Percentiles rank a stretch among this genome's conserved stretches.
Conservation (phyloP, 2,797 vertebrate species). For the Synaphobranchus kaupii region DNA sequence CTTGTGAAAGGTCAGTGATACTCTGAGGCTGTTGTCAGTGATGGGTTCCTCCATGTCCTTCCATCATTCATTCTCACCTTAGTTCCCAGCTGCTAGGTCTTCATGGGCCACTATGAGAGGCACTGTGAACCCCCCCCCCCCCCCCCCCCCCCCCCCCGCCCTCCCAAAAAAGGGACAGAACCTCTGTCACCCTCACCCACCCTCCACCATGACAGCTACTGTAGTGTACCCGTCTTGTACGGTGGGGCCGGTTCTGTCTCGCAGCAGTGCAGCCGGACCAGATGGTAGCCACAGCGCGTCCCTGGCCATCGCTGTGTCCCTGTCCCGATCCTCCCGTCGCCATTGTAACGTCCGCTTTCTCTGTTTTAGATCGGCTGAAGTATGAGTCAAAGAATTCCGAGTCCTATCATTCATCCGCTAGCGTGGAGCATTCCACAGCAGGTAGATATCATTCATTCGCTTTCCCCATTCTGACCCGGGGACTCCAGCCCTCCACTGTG, state of each 20-base stretch:
- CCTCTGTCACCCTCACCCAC: not conserved
- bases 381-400: constrained; percentile 95
- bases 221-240: not conserved
- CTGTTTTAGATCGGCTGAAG: constrained; percentile 94
- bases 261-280: not conserved
- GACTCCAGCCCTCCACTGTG: constrained; percentile 38
- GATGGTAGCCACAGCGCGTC: not conserved
- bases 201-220: not conserved
- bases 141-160: not conserved
- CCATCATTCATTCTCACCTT: not conserved
- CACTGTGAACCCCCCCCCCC: not conserved
- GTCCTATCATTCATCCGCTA: constrained; percentile 75
- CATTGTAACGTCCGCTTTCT: constrained; percentile 62
- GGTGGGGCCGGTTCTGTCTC: not conserved
- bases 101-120: not conserved
- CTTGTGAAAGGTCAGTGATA: not conserved
- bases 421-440: constrained; percentile 69
- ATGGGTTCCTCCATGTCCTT: not conserved
- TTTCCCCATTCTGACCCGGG: constrained; percentile 37
- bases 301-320: not conserved
- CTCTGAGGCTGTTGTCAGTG: not conserved
- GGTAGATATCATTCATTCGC: constrained; percentile 69
- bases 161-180: not conserved
- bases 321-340: constrained; percentile 19
- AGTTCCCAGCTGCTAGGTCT: not conserved